Conservation (phyloP, 2,113 vertebrate genomes). For the Passer domesticus region DNA sequence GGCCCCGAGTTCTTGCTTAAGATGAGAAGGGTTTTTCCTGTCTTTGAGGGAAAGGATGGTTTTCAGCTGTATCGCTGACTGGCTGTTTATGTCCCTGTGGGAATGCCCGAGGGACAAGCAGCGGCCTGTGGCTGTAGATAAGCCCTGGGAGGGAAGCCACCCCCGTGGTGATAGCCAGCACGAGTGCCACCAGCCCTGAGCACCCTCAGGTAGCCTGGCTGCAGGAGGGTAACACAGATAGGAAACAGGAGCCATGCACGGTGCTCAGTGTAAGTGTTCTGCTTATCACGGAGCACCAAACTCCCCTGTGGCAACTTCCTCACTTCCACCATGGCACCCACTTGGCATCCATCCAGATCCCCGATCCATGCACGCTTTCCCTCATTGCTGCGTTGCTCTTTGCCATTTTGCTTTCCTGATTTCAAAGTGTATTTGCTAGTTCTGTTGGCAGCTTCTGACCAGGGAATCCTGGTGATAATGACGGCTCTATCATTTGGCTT, state of each 20-base stretch:
- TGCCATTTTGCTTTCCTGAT: rapidly evolving
- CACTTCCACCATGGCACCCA: neutral
- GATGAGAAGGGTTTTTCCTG: neutral
- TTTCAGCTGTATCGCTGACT: neutral
- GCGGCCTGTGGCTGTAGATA: neutral
- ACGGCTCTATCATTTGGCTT: rapidly evolving
- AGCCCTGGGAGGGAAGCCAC: neutral
- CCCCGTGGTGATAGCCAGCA: rapidly evolving
- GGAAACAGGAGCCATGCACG: rapidly evolving
- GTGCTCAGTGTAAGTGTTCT: neutral
- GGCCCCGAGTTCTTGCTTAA: neutral
- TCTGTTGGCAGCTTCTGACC: neutral
- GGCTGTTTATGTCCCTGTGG: rapidly evolving
- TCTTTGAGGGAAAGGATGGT: neutral
- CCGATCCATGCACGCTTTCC: rapidly evolving
- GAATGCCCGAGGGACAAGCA: neutral
- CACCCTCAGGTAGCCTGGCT: neutral
- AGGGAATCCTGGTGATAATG: neutral
- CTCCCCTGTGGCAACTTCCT: neutral
- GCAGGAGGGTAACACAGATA: neutral
- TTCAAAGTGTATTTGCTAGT: rapidly evolving
- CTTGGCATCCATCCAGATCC: neutral
- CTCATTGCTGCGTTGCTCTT: rapidly evolving
- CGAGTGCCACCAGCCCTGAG: rapidly evolving
- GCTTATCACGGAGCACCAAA: rapidly evolving